Evolutionary conservation across 2,113 vertebrate genomes (phyloP).

Genomic region (Nerophis ophidion): DNA sequence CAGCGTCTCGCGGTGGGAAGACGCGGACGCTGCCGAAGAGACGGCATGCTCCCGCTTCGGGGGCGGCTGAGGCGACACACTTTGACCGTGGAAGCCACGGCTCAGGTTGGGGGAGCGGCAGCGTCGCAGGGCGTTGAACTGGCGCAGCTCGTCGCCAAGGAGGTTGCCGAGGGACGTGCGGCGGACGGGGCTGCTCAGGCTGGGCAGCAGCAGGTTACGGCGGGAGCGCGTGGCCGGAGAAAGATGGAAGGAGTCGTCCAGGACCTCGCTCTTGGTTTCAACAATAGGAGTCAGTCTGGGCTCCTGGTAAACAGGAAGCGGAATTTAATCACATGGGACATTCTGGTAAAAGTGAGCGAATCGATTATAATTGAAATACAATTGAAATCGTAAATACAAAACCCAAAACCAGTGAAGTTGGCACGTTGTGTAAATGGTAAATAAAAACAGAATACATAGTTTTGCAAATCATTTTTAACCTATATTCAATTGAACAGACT

Average conservation of each 20-base stretch:
- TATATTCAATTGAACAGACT: no score
- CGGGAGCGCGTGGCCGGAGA: slow-evolving; percentile 67
- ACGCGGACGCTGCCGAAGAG: background rate
- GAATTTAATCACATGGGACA: no score
- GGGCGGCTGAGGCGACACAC: slow-evolving; percentile 63
- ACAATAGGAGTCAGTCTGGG: slow-evolving; percentile 75
- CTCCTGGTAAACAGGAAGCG: slow-evolving; percentile 45
- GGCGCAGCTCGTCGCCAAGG: slow-evolving; percentile 82
- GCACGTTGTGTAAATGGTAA: no score
- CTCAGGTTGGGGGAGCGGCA: slow-evolving; percentile 76
- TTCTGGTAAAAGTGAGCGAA: no score
- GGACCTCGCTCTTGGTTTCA: slow-evolving; percentile 70
- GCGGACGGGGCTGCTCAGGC: slow-evolving; percentile 73
- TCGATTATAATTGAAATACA: no score
- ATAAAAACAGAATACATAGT: no score
- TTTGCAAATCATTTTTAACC: no score
- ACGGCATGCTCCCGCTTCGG: slow-evolving; percentile 50
- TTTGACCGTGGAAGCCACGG: slow-evolving; percentile 59
- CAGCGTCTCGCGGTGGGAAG: slow-evolving; percentile 21
- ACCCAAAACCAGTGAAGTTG: no score
- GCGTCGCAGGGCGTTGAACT: slow-evolving; percentile 77
- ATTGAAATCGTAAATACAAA: no score
- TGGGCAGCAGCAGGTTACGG: slow-evolving; percentile 80
- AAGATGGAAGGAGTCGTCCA: slow-evolving; percentile 69
- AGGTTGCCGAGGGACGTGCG: slow-evolving; percentile 82